Evolutionary conservation across 2,797 vertebrate genomes (phyloP).

Genomic region (Gallirallus australis): DNA sequence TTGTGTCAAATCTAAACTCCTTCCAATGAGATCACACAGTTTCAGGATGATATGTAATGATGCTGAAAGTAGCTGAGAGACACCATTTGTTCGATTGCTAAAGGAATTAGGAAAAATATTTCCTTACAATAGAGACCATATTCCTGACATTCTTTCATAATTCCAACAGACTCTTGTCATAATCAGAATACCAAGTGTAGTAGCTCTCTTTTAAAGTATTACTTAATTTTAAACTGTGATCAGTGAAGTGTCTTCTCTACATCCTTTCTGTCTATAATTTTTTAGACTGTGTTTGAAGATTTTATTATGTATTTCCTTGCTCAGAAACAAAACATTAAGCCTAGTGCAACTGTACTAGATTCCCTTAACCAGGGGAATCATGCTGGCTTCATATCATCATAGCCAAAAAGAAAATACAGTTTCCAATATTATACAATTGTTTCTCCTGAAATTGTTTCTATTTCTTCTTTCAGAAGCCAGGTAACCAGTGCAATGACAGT

Average conservation of each 20-base stretch:
- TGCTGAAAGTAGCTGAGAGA: background rate
- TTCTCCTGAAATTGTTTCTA: background rate
- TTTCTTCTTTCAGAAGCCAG: background rate
- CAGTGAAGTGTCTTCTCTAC: background rate
- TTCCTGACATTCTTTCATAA: background rate
- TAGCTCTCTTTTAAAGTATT: background rate
- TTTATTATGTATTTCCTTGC: background rate
- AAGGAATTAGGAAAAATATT: background rate
- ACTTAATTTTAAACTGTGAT: background rate
- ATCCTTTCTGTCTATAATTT: background rate
- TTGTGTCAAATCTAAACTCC: background rate
- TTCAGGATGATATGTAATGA: background rate
- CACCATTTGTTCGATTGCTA: background rate
- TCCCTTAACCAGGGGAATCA: background rate
- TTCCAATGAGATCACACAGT: background rate
- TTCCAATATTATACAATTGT: background rate
- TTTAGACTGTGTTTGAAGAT: background rate
- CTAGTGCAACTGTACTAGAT: background rate
- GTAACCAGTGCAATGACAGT: background rate
- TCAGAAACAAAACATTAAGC: background rate
- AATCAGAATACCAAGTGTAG: background rate
- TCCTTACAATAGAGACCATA: background rate
- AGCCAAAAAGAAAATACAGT: background rate
- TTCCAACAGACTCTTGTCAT: background rate
- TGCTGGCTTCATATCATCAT: background rate